These are phyloP conservation scores for Seira musarum DNA, from an alignment of 2,888 invertebrate genomes.

Conservation along the genomic window DNA sequence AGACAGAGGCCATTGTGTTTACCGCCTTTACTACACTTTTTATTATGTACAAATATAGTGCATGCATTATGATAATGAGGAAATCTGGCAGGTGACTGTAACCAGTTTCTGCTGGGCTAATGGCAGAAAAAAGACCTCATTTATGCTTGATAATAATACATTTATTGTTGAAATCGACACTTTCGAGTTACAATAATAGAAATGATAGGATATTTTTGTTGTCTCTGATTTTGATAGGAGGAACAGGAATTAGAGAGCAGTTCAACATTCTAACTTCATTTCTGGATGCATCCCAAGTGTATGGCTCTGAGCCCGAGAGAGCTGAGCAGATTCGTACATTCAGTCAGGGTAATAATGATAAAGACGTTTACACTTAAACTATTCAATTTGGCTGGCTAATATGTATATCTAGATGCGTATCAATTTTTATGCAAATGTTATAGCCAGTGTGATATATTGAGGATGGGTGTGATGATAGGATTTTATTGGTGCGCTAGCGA, in stretches of 20 bases:
- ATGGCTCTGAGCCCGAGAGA: slow-evolving; percentile 66
- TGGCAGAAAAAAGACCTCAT: background rate
- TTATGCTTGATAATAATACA: slow-evolving; percentile 1
- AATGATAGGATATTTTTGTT: too few relatives aligned
- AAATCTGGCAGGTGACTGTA: slow-evolving; percentile 40
- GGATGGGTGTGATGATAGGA: too few relatives aligned
- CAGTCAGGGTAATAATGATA: slow-evolving; percentile 34
- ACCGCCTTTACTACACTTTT: background rate
- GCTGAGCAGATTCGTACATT: slow-evolving; percentile 62
- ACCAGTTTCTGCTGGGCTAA: slow-evolving; percentile 23
- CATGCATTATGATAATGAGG: slow-evolving; percentile 32
- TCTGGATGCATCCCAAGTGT: slow-evolving; percentile 68
- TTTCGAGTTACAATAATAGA: background rate
- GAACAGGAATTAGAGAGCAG: slow-evolving; percentile 67
- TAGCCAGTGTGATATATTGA: too few relatives aligned
- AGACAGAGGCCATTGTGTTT: background rate
- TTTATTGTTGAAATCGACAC: background rate
- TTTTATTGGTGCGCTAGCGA: too few relatives aligned
- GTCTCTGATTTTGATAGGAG: slow-evolving; percentile 31
- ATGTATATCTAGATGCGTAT: too few relatives aligned
- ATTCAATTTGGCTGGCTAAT: background rate
- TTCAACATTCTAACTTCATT: slow-evolving; percentile 68
- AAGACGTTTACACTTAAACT: background rate
- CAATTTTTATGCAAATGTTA: too few relatives aligned
- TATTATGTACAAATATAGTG: background rate